These are phyloP conservation scores for Anabacerthia variegaticeps DNA, from an alignment of 2,797 vertebrate genomes.

Conservation along the genomic window DNA sequence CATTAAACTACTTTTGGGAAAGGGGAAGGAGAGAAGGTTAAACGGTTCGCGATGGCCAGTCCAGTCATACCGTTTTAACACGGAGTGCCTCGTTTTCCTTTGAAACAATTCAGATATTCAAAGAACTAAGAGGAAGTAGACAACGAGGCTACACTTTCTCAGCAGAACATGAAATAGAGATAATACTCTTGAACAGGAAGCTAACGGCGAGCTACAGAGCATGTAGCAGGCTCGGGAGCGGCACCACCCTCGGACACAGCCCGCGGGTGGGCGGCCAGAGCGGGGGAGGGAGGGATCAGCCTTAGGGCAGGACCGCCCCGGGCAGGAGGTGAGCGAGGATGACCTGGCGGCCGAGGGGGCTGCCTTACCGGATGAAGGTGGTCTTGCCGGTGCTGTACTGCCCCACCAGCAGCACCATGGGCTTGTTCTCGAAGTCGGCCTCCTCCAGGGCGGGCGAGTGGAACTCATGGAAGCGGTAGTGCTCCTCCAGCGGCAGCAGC, in stretches of 20 bases:
- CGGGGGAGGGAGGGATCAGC: neutral
- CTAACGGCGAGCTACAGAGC: neutral
- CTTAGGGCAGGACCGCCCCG: neutral
- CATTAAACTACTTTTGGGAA: neutral
- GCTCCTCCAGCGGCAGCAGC: constrained; percentile 92
- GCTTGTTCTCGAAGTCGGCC: constrained; percentile 95
- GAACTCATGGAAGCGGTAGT: constrained; percentile 96
- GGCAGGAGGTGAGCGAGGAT: neutral
- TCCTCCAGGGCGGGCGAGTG: constrained; percentile 94
- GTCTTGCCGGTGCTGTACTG: constrained; percentile 98
- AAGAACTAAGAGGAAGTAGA: neutral
- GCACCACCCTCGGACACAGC: fast-evolving
- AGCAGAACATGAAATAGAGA: neutral
- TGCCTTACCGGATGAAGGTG: constrained; percentile 91
- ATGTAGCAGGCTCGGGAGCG: fast-evolving
- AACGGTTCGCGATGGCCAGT: fast-evolving
- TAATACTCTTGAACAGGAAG: neutral
- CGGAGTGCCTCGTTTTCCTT: fast-evolving
- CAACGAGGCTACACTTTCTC: neutral
- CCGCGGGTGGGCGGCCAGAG: neutral
- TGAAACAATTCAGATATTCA: neutral
- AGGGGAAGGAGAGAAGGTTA: neutral
- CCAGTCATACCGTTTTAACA: neutral
- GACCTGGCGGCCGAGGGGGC: neutral
- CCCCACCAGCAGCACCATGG: constrained; percentile 94